Percentiles rank a stretch among this genome's conserved stretches.
Conservation (phyloP, 2,113 vertebrate species). For the Sialia sialis region DNA sequence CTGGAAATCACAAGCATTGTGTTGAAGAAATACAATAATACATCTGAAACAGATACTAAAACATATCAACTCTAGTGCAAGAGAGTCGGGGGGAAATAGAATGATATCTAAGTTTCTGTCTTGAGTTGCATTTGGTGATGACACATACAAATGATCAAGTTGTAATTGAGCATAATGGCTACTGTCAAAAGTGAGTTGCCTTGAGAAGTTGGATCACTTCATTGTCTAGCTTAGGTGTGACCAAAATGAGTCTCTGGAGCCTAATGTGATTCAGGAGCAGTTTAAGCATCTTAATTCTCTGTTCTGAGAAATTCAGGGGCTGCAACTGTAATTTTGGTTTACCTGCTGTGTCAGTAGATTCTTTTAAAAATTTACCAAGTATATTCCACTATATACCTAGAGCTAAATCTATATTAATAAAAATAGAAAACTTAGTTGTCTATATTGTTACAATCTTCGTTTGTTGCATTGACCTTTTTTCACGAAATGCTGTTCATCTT, state of each 20-base stretch:
- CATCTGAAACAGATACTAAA: background rate
- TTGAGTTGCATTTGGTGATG: background rate
- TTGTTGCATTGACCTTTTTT: background rate
- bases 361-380: background rate
- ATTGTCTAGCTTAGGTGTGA: background rate
- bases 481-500: background rate
- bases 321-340: background rate
- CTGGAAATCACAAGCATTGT: background rate
- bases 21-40: background rate
- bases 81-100: background rate
- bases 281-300: background rate
- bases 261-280: background rate
- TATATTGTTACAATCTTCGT: background rate
- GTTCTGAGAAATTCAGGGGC: background rate
- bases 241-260: background rate
- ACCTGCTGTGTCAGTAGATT: background rate
- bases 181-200: background rate
- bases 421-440: background rate
- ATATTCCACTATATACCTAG: background rate
- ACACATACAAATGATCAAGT: background rate
- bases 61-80: background rate
- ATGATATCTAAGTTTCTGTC: background rate
- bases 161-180: background rate
- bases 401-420: background rate
- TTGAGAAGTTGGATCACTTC: background rate